Conservation (phyloP, 2,888 invertebrate genomes). For the Petrolisthes cinctipes region DNA sequence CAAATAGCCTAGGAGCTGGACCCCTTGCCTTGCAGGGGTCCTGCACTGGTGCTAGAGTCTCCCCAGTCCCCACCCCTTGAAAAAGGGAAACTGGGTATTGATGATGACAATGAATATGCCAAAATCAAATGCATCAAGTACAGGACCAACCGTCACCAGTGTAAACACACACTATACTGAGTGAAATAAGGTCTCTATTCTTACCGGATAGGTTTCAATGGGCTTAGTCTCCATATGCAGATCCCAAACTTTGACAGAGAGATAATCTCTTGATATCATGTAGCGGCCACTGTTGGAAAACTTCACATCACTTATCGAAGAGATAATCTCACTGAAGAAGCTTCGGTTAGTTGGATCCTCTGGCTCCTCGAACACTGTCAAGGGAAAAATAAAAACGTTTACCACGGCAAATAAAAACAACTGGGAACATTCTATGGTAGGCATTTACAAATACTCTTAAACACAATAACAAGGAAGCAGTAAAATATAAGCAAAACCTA, state of each 20-base stretch:
- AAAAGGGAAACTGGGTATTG: neutral
- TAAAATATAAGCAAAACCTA: neutral
- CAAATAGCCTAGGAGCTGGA: too few relatives aligned
- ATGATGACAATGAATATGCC: neutral
- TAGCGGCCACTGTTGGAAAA: slow-evolving; percentile 98
- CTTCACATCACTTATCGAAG: slow-evolving; percentile 99
- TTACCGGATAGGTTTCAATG: slow-evolving; percentile 94
- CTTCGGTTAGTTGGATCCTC: slow-evolving; percentile 98
- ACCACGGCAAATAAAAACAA: too few relatives aligned
- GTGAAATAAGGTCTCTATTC: slow-evolving; percentile 68
- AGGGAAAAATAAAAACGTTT: neutral
- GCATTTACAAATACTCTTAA: neutral
- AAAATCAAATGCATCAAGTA: neutral
- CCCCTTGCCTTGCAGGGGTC: too few relatives aligned
- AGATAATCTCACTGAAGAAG: slow-evolving; percentile 99
- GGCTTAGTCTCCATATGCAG: slow-evolving; percentile 98
- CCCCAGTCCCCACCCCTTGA: too few relatives aligned
- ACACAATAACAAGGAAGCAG: neutral
- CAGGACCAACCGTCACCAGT: neutral
- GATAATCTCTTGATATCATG: slow-evolving; percentile 98
- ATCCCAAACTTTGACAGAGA: slow-evolving; percentile 99
- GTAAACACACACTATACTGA: neutral
- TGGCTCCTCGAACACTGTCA: slow-evolving; percentile 95
- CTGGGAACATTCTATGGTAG: too few relatives aligned
- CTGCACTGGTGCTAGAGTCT: too few relatives aligned